Conservation (phyloP, 2,888 invertebrate species). For the Acronicta leporina region DNA sequence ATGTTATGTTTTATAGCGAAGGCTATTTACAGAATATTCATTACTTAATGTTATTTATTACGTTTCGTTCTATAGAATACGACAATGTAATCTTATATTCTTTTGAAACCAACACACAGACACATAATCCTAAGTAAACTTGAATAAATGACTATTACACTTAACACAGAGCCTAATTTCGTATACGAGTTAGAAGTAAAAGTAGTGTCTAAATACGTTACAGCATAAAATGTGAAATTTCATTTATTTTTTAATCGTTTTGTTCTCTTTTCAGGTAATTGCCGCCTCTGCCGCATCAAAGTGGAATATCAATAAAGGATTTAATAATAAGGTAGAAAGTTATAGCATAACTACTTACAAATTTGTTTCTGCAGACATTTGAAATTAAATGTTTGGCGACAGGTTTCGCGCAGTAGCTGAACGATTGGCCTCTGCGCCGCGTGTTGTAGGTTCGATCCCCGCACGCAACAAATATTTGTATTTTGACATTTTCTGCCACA, state of each 20-base stretch:
- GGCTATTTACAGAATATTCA: background rate
- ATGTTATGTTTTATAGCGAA: too few relatives aligned
- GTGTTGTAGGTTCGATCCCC: too few relatives aligned
- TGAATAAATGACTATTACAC: background rate
- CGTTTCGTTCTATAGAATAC: background rate
- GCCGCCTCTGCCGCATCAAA: slow-evolving; percentile 40
- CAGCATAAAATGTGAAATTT: slow-evolving; percentile 38
- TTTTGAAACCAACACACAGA: background rate
- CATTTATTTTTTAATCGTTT: slow-evolving; percentile 52
- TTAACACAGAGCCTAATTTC: slow-evolving; percentile 13
- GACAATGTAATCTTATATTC: background rate
- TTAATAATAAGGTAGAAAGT: slow-evolving; percentile 20
- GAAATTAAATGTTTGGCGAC: too few relatives aligned
- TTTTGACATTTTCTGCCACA: too few relatives aligned
- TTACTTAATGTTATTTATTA: background rate
- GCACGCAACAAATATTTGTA: too few relatives aligned
- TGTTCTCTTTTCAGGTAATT: slow-evolving; percentile 69
- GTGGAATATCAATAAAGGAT: slow-evolving; percentile 30
- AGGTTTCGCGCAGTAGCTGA: too few relatives aligned
- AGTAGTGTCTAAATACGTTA: slow-evolving; percentile 26
- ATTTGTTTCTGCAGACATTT: too few relatives aligned
- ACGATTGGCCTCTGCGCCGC: too few relatives aligned
- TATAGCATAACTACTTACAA: background rate
- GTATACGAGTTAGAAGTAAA: slow-evolving; percentile 27
- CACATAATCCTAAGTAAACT: background rate